These are phyloP conservation scores for Chromoteleia sp. DNA, from an alignment of 2,888 invertebrate genomes.

Conservation along the genomic window DNA sequence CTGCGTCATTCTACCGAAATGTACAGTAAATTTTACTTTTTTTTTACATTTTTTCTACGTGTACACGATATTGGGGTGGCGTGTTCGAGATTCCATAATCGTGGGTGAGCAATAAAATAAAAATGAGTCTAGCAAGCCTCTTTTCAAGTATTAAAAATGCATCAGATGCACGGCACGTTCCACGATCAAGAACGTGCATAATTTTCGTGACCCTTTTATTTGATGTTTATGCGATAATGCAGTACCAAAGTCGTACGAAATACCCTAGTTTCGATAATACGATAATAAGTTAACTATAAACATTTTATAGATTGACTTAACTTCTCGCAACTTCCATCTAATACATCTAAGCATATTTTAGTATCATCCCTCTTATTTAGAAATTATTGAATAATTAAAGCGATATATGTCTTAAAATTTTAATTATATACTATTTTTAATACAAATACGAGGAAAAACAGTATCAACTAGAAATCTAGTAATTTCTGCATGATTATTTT, in stretches of 20 bases:
- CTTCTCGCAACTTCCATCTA: no score
- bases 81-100: slow-evolving; percentile 21
- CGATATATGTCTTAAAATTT: no score
- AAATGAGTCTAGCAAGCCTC: slow-evolving; percentile 18
- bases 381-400: no score
- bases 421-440: no score
- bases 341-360: no score
- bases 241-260: slow-evolving; percentile 24
- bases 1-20: no score
- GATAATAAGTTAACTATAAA: no score
- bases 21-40: no score
- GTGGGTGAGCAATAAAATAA: slow-evolving; percentile 27
- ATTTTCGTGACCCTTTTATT: slow-evolving; percentile 55
- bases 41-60: background rate
- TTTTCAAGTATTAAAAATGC: slow-evolving; percentile 44
- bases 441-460: no score
- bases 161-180: slow-evolving; percentile 47
- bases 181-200: slow-evolving; percentile 44
- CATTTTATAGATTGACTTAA: background rate
- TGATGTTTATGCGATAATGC: slow-evolving; percentile 41
- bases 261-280: slow-evolving; percentile 3
- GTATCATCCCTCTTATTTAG: no score
- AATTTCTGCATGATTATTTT: no score
- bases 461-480: no score
- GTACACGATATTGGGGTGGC: background rate